Conservation (phyloP, 2,797 vertebrate species). For the Poecilia velifera region DNA sequence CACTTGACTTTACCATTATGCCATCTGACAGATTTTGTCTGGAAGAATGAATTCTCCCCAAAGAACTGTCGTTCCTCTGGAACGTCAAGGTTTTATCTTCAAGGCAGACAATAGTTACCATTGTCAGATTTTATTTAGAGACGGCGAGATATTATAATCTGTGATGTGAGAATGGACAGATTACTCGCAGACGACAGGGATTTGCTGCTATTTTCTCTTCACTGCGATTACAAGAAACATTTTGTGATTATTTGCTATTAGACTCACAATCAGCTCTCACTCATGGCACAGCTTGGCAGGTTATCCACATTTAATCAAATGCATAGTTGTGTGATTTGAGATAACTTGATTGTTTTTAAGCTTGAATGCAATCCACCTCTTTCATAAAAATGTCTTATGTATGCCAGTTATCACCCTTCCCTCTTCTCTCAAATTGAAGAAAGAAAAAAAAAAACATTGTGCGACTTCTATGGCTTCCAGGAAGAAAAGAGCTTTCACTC, state of each 20-base stretch:
- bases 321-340: not conserved
- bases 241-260: not conserved
- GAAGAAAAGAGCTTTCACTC: not conserved
- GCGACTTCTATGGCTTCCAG: not conserved
- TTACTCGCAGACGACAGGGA: conserved; percentile 30
- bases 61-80: conserved; percentile 48
- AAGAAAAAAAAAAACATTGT: not conserved
- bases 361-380: not conserved
- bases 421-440: not conserved
- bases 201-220: conserved; percentile 20
- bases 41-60: conserved; percentile 53
- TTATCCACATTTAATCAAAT: not conserved
- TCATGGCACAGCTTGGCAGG: not conserved
- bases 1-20: conserved; percentile 52
- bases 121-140: conserved; percentile 37
- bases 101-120: conserved; percentile 51
- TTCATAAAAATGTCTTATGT: not conserved
- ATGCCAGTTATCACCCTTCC: not conserved
- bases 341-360: not conserved
- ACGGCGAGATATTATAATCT: conserved; percentile 31
- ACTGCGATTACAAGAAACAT: conserved; percentile 9
- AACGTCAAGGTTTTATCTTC: conserved; percentile 59
- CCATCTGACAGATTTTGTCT: conserved; percentile 58
- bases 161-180: conserved; percentile 44
- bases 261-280: not conserved